Evolutionary conservation across 2,888 invertebrate species (phyloP).

Genomic region (Pollenia angustigena): DNA sequence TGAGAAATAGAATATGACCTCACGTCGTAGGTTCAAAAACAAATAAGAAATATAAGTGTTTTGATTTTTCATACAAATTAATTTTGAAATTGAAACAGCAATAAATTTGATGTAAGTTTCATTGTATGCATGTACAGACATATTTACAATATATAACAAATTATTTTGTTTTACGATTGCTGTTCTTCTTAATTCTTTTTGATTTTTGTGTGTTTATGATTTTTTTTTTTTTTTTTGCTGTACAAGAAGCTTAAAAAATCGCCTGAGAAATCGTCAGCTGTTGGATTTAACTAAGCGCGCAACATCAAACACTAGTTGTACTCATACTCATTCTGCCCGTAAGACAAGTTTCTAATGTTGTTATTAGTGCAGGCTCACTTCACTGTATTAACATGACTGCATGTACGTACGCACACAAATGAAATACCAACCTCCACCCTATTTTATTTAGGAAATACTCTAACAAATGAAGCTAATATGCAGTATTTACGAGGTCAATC

Average conservation of each 20-base stretch:
- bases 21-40: slow-evolving; percentile 72
- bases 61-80: slow-evolving; percentile 50
- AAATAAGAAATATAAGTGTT: slow-evolving; percentile 36
- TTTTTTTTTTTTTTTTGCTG: slow-evolving; percentile 13
- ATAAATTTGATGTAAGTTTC: slow-evolving; percentile 26
- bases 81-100: slow-evolving; percentile 55
- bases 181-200: slow-evolving; percentile 30
- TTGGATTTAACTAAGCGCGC: slow-evolving; percentile 67
- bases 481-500: slow-evolving; percentile 24
- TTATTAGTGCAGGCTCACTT: slow-evolving; percentile 70
- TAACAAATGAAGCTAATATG: slow-evolving; percentile 54
- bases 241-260: slow-evolving; percentile 59
- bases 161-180: slow-evolving; percentile 40
- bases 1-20: slow-evolving; percentile 56
- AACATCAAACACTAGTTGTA: slow-evolving; percentile 64
- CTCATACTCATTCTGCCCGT: slow-evolving; percentile 39
- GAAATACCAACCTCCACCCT: slow-evolving; percentile 55
- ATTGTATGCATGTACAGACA: neutral
- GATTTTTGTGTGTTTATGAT: slow-evolving; percentile 15
- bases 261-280: slow-evolving; percentile 71
- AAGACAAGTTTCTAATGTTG: slow-evolving; percentile 73
- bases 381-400: slow-evolving; percentile 66
- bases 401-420: slow-evolving; percentile 11
- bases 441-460: slow-evolving; percentile 31
- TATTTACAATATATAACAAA: slow-evolving; percentile 44